Base-by-base conservation (phyloP, 2,797 vertebrate species). In the Hirundo rustica region DNA sequence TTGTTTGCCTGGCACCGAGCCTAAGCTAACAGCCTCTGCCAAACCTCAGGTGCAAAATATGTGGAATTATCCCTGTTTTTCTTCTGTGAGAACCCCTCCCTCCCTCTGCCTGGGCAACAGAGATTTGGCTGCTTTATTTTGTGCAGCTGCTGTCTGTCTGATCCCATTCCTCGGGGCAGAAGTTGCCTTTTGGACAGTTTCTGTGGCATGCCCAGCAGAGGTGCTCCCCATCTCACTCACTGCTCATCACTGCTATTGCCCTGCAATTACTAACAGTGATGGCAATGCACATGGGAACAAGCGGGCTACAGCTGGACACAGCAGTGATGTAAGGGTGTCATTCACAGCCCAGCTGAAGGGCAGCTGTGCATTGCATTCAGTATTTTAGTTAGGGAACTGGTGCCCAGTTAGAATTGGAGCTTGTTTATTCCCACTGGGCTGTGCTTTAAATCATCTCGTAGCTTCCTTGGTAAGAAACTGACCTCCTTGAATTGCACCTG, bases 21-120 rank as follows among this genome's bases (percentile, higher is more conserved):
- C 94, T 90, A 62, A 92, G 83, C 88, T 70, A 93, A 92, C 89
- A 90, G 90, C 48, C 51, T 87, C 68, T 73, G 93, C 90, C 90
- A 92, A 93, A 60, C 80, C 80, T 90, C 94, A 93, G 90, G 94
- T 95, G 51, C 77, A 94, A 84, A 93, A 84, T 55, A 76, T 19
- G 3, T 70, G 0, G 60, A 73, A 72, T 84, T 92, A 86, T 86
- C 80, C 76, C 0, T n/a, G 73, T 5, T 90, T 84, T 92, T 73
- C 51, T 86, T 76, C 74, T 86, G 66, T 23, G 45, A 90, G 80
- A 90, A 45, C 58, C 48, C 66, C 85, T 94, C 84, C 84, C 23
- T 81, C 68, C 45, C 76, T 92, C 76, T 88, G 73, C 76, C 77
- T 95, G 70, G 16, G 40, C 83, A 76, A 81, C 73, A 86, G 73